Evolutionary conservation across 2,113 vertebrate species (phyloP), one percentile per base, ranked within the genome.

Genomic region (Formicarius rufipectus): DNA sequence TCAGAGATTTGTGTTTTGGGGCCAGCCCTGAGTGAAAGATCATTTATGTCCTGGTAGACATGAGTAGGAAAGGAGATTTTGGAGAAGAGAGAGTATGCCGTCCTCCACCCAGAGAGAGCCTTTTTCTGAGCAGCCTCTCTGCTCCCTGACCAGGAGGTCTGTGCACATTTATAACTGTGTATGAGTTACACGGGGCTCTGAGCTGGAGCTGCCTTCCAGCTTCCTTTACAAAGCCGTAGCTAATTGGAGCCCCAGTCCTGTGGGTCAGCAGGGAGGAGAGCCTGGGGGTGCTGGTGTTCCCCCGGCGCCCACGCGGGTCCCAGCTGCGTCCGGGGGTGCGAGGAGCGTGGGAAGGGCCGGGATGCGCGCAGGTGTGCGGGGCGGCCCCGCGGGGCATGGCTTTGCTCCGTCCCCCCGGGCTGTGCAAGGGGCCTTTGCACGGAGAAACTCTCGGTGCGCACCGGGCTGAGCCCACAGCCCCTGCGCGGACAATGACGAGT

Each of bases 281-380:
- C 6, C 40, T 11, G 42, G 75, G 31, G 79, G 60, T 42, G 50
- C 76, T 6, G 66, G 7, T 3, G 14, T 90, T 73, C 44, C 63
- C 42, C 1, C 1, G 9, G 49, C 31, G 7, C 52, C 75, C 63
- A 6, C 2, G 6, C 3, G 5, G 56, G 45, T 66, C 56, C 52
- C 52, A 19, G 63, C 81, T 31, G 69, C 24, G 22, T 0, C 5
- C 18, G 8, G 78, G 58, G 39, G 30, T 42, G 68, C 3, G 5
- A 12, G 84, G 92, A 44, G 87, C 73, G 68, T 86, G 93, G 93
- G 93, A 92, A 96, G 93, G 67, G 69, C 89, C 9, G 4, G 72
- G 68, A 40, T 17, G 87, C 62, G 53, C 33, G 6, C 95, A 90
- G 90, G 79, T 90, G 94, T 24, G 81, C 4, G 2, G 75, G 50